Evolutionary conservation across 2,797 vertebrate species (phyloP).

Genomic region (Heliangelus exortis): DNA sequence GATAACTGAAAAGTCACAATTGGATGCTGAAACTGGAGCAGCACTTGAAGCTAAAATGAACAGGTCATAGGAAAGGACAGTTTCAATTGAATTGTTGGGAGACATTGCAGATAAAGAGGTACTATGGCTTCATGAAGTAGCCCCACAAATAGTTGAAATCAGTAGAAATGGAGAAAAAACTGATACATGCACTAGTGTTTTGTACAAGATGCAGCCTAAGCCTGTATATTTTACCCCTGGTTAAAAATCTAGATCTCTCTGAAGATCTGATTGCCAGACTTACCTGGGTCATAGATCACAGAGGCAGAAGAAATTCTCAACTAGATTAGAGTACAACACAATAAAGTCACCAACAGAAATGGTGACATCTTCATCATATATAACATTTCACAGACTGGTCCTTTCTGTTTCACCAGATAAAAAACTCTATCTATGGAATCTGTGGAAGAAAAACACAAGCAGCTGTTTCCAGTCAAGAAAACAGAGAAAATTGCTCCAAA

Average conservation of each 20-base stretch:
- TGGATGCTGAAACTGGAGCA: not conserved
- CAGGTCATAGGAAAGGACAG: not conserved
- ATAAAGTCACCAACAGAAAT: not conserved
- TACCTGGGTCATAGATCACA: not conserved
- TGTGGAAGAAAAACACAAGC: rapidly evolving
- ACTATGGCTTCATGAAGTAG: not conserved
- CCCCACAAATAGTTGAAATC: not conserved
- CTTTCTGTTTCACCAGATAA: not conserved
- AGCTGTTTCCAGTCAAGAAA: not conserved
- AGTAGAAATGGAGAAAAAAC: not conserved
- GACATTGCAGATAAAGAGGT: not conserved
- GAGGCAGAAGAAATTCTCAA: not conserved
- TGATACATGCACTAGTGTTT: not conserved
- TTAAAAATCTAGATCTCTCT: not conserved
- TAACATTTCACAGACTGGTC: rapidly evolving
- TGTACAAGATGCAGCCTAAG: not conserved
- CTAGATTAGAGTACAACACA: not conserved
- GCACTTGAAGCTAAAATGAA: not conserved
- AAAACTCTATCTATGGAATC: not conserved
- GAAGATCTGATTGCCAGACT: not conserved
- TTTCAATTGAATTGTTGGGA: not conserved
- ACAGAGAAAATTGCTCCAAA: not conserved
- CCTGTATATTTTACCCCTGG: not conserved
- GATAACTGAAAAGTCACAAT: not conserved
- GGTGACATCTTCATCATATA: not conserved